Base-by-base conservation (phyloP, 2,888 invertebrate genomes). In the Sminthurides aquaticus region DNA sequence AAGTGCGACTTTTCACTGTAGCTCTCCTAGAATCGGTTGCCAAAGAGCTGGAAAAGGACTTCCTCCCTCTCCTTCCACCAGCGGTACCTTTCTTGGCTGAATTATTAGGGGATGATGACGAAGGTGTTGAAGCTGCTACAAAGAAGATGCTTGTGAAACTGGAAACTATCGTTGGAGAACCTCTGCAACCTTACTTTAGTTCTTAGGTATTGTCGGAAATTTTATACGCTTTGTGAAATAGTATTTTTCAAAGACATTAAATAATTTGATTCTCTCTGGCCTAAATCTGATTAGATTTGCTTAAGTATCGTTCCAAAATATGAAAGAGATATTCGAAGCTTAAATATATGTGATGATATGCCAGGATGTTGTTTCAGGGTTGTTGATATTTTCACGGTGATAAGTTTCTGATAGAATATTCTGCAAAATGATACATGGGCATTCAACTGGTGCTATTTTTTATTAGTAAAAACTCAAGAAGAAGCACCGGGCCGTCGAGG, bases 41-140 rank as follows among this genome's bases (percentile, higher is more conserved):
- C 2, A 84, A 85, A 57, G 91, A 89, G 77, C 81, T 96, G 1
- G 92, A 91, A 2, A 91, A 91, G 77, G 91, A 91, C 76, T 96
- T 92, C 80, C 82, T 92, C 74, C 87, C 91, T 0, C 82, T 96
- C 0, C 79, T 96, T 59, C 93, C 96, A 0, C 96, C 97, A 77
- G 92, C 93, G 2, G 89, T 96, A 68, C 95, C 95, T 0, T 95
- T 95, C 82, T 81, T 97, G 43, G 91, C 94, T 0, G 96, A 97
- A 77, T 81, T 97, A 20, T 82, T 96, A 74, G 96, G 96, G 82
- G 95, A 92, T 76, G 91, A 91, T 71, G 88, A 90, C 70, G 86
- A 88, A 70, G 83, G 82, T 34, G 92, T 94, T 43, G 94, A 94
- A 77, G 83, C 85, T 52, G 84, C 85, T 54, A 90, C 91, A 1